Evolutionary conservation across 2,888 invertebrate species (phyloP).

Genomic region (Chrysolina oricalcia): DNA sequence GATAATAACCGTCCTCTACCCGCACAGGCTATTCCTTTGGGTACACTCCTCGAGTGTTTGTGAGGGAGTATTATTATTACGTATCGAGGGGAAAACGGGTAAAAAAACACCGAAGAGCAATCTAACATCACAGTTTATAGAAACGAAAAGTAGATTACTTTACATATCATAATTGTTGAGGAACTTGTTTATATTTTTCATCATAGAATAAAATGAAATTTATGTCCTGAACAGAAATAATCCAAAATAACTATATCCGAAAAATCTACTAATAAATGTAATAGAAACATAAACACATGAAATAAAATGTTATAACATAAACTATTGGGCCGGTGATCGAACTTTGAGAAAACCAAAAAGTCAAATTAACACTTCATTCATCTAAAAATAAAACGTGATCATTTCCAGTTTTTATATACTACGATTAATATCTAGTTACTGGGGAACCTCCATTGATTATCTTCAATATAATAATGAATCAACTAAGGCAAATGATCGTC

Average conservation of each 20-base stretch:
- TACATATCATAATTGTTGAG: neutral
- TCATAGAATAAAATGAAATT: no score
- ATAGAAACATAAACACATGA: neutral
- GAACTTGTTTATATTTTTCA: no score
- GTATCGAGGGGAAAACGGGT: neutral
- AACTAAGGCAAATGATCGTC: constrained; percentile 52
- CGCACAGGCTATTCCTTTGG: no score
- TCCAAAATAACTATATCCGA: no score
- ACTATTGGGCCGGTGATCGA: neutral
- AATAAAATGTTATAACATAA: neutral
- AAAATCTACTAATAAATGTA: neutral
- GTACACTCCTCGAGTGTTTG: no score
- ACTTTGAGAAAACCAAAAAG: neutral
- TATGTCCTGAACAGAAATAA: no score
- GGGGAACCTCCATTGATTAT: neutral
- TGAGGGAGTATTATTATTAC: no score
- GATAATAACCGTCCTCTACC: no score
- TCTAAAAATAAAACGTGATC: neutral
- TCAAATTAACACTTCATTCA: neutral
- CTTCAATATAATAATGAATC: neutral
- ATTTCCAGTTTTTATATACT: neutral
- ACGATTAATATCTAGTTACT: neutral
- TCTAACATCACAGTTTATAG: constrained; percentile 7
- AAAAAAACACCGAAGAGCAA: neutral
- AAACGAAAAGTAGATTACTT: neutral